These are phyloP conservation scores for Tolmerus cingulatus DNA, from an alignment of 2,888 invertebrate genomes.

Conservation along the genomic window DNA sequence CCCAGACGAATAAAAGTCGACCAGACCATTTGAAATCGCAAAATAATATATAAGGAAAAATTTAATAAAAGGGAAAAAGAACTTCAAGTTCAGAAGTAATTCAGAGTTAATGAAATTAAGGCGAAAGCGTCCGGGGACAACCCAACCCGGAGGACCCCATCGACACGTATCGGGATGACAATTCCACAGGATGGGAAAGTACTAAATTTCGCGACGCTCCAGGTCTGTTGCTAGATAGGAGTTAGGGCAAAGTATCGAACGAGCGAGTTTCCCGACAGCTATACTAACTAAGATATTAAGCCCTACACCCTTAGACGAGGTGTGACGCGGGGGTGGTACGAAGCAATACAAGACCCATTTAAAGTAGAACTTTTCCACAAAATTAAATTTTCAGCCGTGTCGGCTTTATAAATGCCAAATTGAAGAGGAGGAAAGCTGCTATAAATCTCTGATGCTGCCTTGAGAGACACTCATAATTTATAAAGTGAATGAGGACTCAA, in stretches of 20 bases:
- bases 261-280: not conserved
- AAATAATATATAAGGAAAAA: slow-evolving; percentile 7
- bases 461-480: not conserved
- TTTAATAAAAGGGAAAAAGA: slow-evolving; percentile 2
- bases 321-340: too few relatives aligned
- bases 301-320: not conserved
- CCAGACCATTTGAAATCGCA: not conserved
- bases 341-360: not conserved
- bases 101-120: slow-evolving; percentile 16
- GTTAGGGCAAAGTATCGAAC: not conserved
- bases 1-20: not conserved
- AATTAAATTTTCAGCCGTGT: not conserved
- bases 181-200: not conserved
- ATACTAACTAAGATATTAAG: slow-evolving; percentile 5
- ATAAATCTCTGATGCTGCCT: not conserved
- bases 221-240: not conserved
- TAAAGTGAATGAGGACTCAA: not conserved
- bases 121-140: not conserved
- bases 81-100: slow-evolving; percentile 10
- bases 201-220: not conserved
- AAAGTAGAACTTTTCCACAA: not conserved
- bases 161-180: not conserved
- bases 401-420: not conserved
- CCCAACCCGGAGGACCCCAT: not conserved
- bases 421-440: not conserved